Conservation (phyloP, 2,113 vertebrate genomes). For the Chaetorhynchus papuensis region DNA sequence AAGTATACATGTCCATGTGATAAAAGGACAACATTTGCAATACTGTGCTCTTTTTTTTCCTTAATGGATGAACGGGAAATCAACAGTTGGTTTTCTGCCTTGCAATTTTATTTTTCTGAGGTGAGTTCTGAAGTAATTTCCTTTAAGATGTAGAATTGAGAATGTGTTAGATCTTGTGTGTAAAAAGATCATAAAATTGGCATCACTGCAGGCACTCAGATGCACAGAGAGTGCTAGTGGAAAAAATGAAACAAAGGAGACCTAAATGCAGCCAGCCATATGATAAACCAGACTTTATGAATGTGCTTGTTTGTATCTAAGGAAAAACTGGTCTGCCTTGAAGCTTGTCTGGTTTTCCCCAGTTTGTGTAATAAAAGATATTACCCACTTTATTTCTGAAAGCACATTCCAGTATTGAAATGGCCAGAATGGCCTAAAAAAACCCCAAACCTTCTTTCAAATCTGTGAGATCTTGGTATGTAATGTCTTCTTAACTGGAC, state of each 20-base stretch:
- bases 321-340: not conserved
- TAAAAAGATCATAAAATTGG: not conserved
- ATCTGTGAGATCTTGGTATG: not conserved
- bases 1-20: not conserved
- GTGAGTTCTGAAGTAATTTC: not conserved
- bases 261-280: not conserved
- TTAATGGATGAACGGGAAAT: not conserved
- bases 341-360: not conserved
- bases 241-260: not conserved
- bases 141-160: not conserved
- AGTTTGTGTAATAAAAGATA: not conserved
- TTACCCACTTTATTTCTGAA: not conserved
- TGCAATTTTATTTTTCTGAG: not conserved
- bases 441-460: not conserved
- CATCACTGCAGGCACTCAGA: not conserved
- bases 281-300: not conserved
- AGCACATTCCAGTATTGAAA: not conserved
- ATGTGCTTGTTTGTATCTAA: not conserved
- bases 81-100: not conserved
- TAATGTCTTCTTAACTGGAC: not conserved
- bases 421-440: not conserved
- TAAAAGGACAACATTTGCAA: not conserved
- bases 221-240: not conserved
- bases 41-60: not conserved
- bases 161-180: not conserved